A percentile compares a stretch with the other conserved stretches of the same genome.
These are phyloP conservation scores for Heterotis niloticus DNA, from an alignment of 2,113 vertebrate genomes.

Conservation along the genomic window DNA sequence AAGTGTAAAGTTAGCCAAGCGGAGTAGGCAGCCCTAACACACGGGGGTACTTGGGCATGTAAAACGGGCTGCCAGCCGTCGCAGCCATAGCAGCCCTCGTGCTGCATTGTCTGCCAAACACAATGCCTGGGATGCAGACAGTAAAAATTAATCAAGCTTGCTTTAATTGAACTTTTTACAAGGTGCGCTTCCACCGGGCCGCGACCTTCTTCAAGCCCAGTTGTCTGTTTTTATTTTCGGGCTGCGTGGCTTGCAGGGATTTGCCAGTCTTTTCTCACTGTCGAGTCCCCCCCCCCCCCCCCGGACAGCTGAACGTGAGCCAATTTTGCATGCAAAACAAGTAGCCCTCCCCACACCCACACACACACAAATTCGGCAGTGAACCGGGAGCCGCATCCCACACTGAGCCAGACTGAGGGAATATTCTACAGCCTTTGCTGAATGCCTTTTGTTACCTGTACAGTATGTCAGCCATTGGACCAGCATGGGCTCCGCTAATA, in stretches of 20 bases:
- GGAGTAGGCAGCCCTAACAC: conserved; percentile 17
- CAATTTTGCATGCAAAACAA: neutral
- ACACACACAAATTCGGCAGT: neutral
- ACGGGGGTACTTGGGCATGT: conserved; percentile 38
- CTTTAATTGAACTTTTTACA: conserved; percentile 58
- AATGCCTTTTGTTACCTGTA: neutral
- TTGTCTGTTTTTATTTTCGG: neutral
- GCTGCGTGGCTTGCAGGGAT: neutral
- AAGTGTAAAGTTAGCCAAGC: conserved; percentile 23
- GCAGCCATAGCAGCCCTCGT: conserved; percentile 32
- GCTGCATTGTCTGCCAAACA: conserved; percentile 39
- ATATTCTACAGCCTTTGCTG: neutral
- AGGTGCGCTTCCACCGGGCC: conserved; percentile 14
- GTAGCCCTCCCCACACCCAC: neutral
- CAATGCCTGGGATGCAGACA: conserved; percentile 47
- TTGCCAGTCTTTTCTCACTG: conserved; percentile 2
- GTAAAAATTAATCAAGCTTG: conserved; percentile 62
- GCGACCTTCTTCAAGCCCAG: neutral
- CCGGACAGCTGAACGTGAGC: neutral
- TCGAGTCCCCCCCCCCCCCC: neutral
- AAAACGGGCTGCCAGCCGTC: conserved; percentile 48
- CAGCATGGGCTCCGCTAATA: conserved; percentile 34
- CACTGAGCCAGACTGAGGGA: neutral
- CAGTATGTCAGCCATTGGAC: neutral
- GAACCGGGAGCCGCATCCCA: neutral